A percentile compares a stretch with the other conserved stretches of the same genome.
phyloP scores from a whole-genome alignment of 2,888 invertebrate species.

The Hemicrepidius hirtus region DNA sequence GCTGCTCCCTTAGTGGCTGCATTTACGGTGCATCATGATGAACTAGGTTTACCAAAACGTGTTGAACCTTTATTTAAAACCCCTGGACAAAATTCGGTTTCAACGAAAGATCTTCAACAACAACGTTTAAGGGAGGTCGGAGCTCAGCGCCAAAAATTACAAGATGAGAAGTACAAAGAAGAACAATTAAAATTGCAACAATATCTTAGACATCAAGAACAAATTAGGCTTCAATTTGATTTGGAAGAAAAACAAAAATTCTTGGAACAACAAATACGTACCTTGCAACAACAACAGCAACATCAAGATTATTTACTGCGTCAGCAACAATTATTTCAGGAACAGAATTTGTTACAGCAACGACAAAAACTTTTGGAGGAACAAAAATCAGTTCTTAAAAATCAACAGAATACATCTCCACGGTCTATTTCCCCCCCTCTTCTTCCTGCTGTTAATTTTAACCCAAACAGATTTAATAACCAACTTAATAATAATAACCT shows the following conservation, averaged over 20 bases:
- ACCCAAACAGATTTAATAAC: conserved; percentile 12
- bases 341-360: conserved; percentile 72
- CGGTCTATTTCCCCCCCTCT: conserved; percentile 48
- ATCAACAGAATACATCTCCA: conserved; percentile 62
- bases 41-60: conserved; percentile 84
- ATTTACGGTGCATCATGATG: conserved; percentile 90
- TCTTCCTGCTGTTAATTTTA: not conserved
- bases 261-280: conserved; percentile 74
- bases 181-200: conserved; percentile 68
- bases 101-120: conserved; percentile 51
- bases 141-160: conserved; percentile 56
- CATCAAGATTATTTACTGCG: conserved; percentile 82
- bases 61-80: conserved; percentile 83
- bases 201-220: conserved; percentile 70
- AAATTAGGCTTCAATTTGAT: conserved; percentile 66
- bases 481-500: conserved; percentile 3
- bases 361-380: conserved; percentile 61
- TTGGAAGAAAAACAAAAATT: conserved; percentile 80
- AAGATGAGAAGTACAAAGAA: conserved; percentile 48
- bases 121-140: conserved; percentile 55
- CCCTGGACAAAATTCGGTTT: conserved; percentile 61
- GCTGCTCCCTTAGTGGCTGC: conserved; percentile 89
- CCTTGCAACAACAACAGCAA: conserved; percentile 78
- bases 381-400: conserved; percentile 68
- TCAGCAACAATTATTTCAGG: conserved; percentile 78